A percentile compares a stretch with the other conserved stretches of the same genome.
Conservation (phyloP, 2,888 invertebrate species). For the Drosophila nr. perissopoda region DNA sequence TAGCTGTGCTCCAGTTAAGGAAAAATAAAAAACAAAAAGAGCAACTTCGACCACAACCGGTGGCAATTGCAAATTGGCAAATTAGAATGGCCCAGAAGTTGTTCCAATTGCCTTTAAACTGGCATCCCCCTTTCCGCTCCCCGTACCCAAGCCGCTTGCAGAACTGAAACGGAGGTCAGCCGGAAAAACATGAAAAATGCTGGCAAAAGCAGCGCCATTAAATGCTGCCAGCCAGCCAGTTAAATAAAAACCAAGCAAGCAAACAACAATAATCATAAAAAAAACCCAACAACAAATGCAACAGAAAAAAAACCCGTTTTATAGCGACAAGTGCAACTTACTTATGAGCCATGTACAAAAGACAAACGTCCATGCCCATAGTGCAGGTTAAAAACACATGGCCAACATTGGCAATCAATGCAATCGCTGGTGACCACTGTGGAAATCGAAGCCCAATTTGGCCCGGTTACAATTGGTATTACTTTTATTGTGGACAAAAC, state of each 20-base stretch:
- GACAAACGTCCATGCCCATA: conserved; percentile 63
- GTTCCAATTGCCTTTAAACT: conserved; percentile 45
- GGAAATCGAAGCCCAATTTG: conserved; percentile 36
- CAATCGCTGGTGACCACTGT: conserved; percentile 39
- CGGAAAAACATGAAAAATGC: conserved; percentile 81
- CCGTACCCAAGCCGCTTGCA: conserved; percentile 35
- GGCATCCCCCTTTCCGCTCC: conserved; percentile 15
- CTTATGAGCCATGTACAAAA: conserved; percentile 2
- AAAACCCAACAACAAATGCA: conserved; percentile 31
- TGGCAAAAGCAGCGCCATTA: conserved; percentile 54
- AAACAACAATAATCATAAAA: conserved; percentile 38
- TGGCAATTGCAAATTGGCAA: conserved; percentile 64
- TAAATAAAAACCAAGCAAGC: conserved; percentile 17
- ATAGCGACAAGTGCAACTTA: conserved; percentile 71
- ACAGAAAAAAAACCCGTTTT: conserved; percentile 67
- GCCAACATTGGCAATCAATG: conserved; percentile 41
- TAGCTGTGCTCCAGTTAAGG: conserved; percentile 69
- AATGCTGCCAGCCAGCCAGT: conserved; percentile 43
- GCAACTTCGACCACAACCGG: conserved; percentile 24
- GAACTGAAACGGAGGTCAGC: conserved; percentile 68
- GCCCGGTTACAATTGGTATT: background rate
- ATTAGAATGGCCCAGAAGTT: conserved; percentile 76
- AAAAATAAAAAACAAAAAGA: conserved; percentile 10
- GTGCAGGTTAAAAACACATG: conserved; percentile 74
- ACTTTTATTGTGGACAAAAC: background rate